These are phyloP conservation scores for Tenthredo notha DNA, from an alignment of 2,888 invertebrate species.

Conservation along the genomic window DNA sequence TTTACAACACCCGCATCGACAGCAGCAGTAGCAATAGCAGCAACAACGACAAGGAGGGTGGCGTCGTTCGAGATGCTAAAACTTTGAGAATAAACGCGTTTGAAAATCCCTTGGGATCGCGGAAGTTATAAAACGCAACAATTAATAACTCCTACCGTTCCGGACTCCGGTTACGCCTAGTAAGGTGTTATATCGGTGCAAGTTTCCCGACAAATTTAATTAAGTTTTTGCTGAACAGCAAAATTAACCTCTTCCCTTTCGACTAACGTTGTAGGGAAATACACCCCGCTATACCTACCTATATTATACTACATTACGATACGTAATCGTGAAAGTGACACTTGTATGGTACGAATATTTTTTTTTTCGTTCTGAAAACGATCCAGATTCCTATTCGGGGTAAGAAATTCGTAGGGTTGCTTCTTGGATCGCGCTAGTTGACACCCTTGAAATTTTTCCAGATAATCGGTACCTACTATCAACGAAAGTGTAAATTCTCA, in stretches of 20 bases:
- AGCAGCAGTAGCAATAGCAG: neutral
- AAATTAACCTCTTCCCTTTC: slow-evolving; percentile 54
- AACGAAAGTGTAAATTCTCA: neutral
- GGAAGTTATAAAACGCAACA: slow-evolving; percentile 47
- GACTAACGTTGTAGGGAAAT: slow-evolving; percentile 31
- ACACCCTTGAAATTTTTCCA: too few species aligned
- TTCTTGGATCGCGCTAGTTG: too few species aligned
- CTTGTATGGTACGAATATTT: neutral
- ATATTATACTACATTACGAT: neutral
- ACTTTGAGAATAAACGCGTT: slow-evolving; percentile 40
- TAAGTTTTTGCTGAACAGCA: slow-evolving; percentile 59
- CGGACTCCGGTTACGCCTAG: slow-evolving; percentile 27
- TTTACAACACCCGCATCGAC: neutral
- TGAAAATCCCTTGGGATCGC: slow-evolving; percentile 32
- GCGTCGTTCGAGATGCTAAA: slow-evolving; percentile 26
- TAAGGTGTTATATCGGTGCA: slow-evolving; percentile 50
- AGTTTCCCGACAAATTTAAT: slow-evolving; percentile 61
- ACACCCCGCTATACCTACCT: neutral
- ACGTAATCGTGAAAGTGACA: slow-evolving; percentile 25
- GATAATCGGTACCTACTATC: too few species aligned
- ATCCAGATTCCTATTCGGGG: too few species aligned
- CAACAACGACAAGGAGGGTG: neutral
- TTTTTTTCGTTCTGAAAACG: too few species aligned
- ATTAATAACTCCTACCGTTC: slow-evolving; percentile 38
- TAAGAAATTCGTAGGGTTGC: too few species aligned